Evolutionary conservation across 2,113 vertebrate genomes (phyloP).

Genomic region (Colossoma macropomum): DNA sequence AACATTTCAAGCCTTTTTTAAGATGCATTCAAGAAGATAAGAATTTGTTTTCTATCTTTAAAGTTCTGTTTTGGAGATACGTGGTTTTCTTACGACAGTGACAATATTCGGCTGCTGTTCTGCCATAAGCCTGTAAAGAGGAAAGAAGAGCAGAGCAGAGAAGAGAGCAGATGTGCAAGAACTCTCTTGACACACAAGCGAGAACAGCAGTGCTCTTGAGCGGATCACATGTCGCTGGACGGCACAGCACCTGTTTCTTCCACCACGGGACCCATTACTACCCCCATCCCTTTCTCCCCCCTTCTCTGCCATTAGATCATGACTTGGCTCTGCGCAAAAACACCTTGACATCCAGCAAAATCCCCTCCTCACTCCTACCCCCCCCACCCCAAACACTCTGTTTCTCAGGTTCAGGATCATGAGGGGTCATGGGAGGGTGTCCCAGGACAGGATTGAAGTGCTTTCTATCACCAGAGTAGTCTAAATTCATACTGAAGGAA

Average conservation of each 20-base stretch:
- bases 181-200: slow-evolving; percentile 56
- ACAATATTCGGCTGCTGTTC: not conserved
- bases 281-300: not conserved
- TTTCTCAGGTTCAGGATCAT: slow-evolving; percentile 3
- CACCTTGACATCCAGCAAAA: slow-evolving; percentile 43
- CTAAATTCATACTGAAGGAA: not conserved
- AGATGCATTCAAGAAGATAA: no score
- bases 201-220: slow-evolving; percentile 67
- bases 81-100: no score
- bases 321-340: slow-evolving; percentile 34
- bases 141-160: not conserved
- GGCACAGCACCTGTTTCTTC: slow-evolving; percentile 76
- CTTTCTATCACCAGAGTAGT: not conserved
- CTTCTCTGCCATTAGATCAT: slow-evolving; percentile 38
- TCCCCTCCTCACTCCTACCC: slow-evolving; percentile 16
- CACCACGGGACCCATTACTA: not conserved
- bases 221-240: slow-evolving; percentile 66
- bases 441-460: not conserved
- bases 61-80: not conserved
- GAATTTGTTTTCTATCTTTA: no score
- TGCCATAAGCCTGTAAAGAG: not conserved
- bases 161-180: slow-evolving; percentile 66
- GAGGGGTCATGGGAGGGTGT: no score
- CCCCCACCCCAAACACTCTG: slow-evolving; percentile 32
- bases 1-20: no score